Conservation (phyloP, 2,797 vertebrate genomes). For the Pteronotus mesoamericanus region DNA sequence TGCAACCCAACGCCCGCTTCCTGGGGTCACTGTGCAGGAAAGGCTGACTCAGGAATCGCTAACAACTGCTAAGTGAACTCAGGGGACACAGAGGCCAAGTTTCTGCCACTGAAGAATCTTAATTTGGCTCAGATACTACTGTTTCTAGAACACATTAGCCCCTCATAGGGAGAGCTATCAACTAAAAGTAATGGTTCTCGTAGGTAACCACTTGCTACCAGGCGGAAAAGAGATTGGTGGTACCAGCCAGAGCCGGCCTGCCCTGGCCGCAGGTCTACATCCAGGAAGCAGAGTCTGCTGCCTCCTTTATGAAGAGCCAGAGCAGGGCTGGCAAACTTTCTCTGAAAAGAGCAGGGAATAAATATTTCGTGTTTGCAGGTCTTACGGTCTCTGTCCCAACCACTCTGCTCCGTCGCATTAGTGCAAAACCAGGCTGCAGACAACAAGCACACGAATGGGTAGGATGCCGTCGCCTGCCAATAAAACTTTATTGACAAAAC, state of each 20-base stretch:
- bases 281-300: not conserved
- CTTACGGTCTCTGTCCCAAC: not conserved
- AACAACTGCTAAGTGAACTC: not conserved
- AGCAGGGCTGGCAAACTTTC: not conserved
- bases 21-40: not conserved
- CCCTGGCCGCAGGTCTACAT: not conserved
- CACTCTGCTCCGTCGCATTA: not conserved
- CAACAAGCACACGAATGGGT: not conserved
- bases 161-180: not conserved
- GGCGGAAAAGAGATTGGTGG: not conserved
- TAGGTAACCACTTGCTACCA: too few species aligned
- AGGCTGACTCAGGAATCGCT: not conserved
- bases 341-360: not conserved
- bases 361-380: not conserved
- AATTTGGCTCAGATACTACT: not conserved
- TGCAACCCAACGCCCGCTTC: not conserved
- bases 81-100: not conserved
- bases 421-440: too few species aligned
- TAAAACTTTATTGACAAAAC: not conserved
- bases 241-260: not conserved
- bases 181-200: not conserved
- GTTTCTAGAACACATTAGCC: not conserved
- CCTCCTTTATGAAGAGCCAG: not conserved
- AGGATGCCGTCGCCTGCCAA: fast-evolving
- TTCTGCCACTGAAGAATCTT: not conserved